A percentile compares a stretch with the other conserved stretches of the same genome.
phyloP scores from a whole-genome alignment of 2,888 invertebrate species.

The Stenolophus ochropezus region DNA sequence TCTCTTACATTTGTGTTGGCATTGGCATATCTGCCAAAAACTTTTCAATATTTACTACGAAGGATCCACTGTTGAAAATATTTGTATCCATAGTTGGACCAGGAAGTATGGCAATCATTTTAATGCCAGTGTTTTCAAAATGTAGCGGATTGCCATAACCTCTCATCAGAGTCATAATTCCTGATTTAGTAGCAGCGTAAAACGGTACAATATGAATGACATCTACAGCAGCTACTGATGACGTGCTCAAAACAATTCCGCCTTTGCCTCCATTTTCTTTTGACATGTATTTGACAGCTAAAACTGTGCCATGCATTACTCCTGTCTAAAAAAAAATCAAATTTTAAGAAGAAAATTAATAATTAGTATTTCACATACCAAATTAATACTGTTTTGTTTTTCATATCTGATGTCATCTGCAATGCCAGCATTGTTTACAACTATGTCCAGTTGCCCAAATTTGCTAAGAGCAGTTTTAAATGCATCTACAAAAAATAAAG shows the following conservation, averaged over 20 bases:
- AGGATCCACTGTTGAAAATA: conserved; percentile 25
- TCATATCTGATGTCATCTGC: conserved; percentile 63
- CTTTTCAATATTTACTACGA: neutral
- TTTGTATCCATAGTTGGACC: conserved; percentile 69
- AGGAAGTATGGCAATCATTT: conserved; percentile 71
- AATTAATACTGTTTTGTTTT: conserved; percentile 63
- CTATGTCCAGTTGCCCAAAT: conserved; percentile 82
- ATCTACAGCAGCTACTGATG: conserved; percentile 72
- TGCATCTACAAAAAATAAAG: conserved; percentile 75
- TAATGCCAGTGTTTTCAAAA: conserved; percentile 69
- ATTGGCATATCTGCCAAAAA: neutral
- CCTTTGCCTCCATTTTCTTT: conserved; percentile 73
- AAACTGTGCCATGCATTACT: conserved; percentile 70
- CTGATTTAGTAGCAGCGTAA: conserved; percentile 71
- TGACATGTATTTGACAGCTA: conserved; percentile 73
- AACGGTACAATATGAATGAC: conserved; percentile 68
- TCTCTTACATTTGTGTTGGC: too few relatives aligned
- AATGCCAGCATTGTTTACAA: conserved; percentile 69
- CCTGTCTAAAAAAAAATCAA: conserved; percentile 69
- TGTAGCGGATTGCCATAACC: conserved; percentile 67
- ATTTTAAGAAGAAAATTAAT: conserved; percentile 35
- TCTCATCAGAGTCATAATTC: conserved; percentile 68
- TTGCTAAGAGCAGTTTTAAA: conserved; percentile 80
- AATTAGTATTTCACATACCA: conserved; percentile 25
- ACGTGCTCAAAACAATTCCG: conserved; percentile 73